Percentiles rank a stretch among this genome's conserved stretches.
phyloP scores from a whole-genome alignment of 2,113 vertebrate species.

The Acanthisitta chloris region DNA sequence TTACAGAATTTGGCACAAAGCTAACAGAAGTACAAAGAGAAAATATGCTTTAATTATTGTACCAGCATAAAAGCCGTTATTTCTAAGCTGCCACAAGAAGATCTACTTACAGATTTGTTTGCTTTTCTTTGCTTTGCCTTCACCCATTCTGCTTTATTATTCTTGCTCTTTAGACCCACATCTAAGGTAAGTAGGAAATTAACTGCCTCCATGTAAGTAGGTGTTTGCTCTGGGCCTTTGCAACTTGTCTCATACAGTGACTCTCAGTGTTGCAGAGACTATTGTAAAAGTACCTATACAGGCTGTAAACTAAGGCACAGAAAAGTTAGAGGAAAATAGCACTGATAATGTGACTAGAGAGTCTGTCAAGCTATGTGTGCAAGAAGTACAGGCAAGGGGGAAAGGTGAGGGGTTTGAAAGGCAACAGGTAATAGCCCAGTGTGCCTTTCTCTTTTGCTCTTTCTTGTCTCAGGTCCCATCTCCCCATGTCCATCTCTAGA shows the following conservation, averaged over 20 bases:
- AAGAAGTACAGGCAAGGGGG: neutral
- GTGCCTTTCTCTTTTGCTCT: neutral
- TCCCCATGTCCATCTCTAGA: neutral
- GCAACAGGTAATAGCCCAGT: neutral
- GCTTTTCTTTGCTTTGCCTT: neutral
- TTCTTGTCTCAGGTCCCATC: neutral
- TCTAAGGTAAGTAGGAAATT: neutral
- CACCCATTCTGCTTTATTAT: neutral
- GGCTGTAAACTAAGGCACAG: neutral
- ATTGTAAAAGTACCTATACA: neutral
- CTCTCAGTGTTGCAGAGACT: neutral
- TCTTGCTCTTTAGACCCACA: neutral
- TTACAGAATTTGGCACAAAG: neutral
- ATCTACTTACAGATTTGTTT: neutral
- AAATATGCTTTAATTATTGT: neutral
- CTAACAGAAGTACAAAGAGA: neutral
- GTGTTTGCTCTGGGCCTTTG: neutral
- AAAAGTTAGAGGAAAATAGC: neutral
- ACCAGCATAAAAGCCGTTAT: neutral
- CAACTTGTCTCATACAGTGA: neutral
- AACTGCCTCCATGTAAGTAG: neutral
- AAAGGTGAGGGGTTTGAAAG: neutral
- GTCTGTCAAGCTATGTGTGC: neutral
- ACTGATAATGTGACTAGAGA: neutral
- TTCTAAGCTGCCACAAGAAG: neutral